Percentiles rank a stretch among this genome's conserved stretches.
Evolutionary conservation across 2,113 vertebrate species (phyloP).

Genomic region (Murina feae): DNA sequence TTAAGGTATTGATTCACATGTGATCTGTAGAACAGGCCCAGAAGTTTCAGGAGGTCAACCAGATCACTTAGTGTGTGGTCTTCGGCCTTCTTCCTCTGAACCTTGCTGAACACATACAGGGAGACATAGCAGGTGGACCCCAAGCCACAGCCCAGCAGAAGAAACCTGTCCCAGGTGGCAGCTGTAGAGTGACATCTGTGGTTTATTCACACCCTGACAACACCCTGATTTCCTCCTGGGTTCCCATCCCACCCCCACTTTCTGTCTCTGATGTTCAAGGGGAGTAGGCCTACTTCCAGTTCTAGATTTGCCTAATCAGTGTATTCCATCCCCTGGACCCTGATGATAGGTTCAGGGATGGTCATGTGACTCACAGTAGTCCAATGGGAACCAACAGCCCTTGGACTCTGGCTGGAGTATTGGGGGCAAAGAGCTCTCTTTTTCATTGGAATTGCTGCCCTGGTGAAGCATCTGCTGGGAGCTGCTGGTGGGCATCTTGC

Average conservation of each 20-base stretch:
- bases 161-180: not conserved
- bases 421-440: not conserved
- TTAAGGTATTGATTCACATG: not conserved
- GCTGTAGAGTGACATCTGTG: not conserved
- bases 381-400: not conserved
- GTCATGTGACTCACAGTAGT: not conserved
- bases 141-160: not conserved
- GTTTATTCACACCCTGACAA: not conserved
- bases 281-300: not conserved
- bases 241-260: rapidly evolving
- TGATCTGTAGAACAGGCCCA: not conserved
- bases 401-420: not conserved
- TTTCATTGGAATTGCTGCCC: not conserved
- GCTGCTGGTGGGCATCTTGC: not conserved
- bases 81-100: not conserved
- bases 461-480: not conserved
- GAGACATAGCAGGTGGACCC: no score
- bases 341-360: not conserved
- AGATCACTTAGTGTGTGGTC: not conserved
- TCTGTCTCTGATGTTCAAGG: not conserved
- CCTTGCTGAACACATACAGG: not conserved
- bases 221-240: not conserved
- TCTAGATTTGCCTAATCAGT: not conserved
- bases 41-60: not conserved
- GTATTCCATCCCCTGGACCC: no score